A percentile compares a stretch with the other conserved stretches of the same genome.
Evolutionary conservation across 53 echinoderm and acorn worm species (phyloP).

Genomic region (Stichopus horrens): DNA sequence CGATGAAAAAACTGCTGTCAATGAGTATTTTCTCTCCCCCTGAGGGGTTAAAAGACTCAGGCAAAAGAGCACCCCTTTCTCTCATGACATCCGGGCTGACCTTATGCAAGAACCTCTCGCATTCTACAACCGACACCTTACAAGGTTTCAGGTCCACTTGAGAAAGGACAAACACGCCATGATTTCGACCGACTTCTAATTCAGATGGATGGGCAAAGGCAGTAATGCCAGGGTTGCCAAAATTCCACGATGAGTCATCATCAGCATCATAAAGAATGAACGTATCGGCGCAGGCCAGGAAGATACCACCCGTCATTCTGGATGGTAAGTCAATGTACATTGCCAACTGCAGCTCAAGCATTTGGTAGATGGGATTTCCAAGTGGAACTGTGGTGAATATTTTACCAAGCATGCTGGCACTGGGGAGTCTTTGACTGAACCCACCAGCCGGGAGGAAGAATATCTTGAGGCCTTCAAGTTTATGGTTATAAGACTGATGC

Average conservation of each 20-base stretch:
- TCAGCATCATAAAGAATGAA: slow-evolving; percentile 77
- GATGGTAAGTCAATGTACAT: slow-evolving; percentile 83
- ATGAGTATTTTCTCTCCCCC: slow-evolving; percentile 69
- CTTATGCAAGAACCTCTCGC: slow-evolving; percentile 82
- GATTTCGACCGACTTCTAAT: slow-evolving; percentile 67
- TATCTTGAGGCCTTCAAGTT: slow-evolving; percentile 58
- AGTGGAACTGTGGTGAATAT: slow-evolving; percentile 82
- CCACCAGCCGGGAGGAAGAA: slow-evolving; percentile 90
- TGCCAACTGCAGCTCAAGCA: slow-evolving; percentile 78
- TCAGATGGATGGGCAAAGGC: slow-evolving; percentile 88
- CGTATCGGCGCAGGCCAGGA: slow-evolving; percentile 72
- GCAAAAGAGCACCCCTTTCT: slow-evolving; percentile 63
- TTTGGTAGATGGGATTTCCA: slow-evolving; percentile 81
- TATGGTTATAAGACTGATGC: slow-evolving; percentile 49
- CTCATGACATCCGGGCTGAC: slow-evolving; percentile 59
- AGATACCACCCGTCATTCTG: slow-evolving; percentile 73
- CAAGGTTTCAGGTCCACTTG: slow-evolving; percentile 10
- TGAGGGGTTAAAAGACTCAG: slow-evolving; percentile 39
- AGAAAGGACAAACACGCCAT: slow-evolving; percentile 77
- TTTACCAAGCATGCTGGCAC: slow-evolving; percentile 78
- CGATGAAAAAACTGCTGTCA: slow-evolving; percentile 87
- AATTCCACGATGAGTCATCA: slow-evolving; percentile 62
- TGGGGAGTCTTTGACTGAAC: slow-evolving; percentile 86
- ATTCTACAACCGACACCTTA: slow-evolving; percentile 62
- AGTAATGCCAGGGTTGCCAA: slow-evolving; percentile 72